A percentile compares a stretch with the other conserved stretches of the same genome.
These are phyloP conservation scores for Paraplagusia blochii DNA, from an alignment of 2,113 vertebrate genomes.

Conservation along the genomic window DNA sequence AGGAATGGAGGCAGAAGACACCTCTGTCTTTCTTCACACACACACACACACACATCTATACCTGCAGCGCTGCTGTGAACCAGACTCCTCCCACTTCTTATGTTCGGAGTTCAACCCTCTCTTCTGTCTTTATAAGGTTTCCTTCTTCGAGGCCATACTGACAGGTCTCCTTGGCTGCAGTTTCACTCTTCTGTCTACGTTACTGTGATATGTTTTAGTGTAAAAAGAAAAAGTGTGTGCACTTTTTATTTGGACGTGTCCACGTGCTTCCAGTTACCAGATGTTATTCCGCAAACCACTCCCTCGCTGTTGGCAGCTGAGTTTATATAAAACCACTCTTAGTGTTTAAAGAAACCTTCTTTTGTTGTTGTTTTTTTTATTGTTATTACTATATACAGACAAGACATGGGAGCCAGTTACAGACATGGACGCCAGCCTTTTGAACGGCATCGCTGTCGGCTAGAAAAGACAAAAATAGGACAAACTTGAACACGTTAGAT, in stretches of 20 bases:
- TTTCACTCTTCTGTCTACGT: slow-evolving; percentile 12
- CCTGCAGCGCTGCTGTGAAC: slow-evolving; percentile 1
- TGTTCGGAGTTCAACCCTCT: slow-evolving; percentile 6
- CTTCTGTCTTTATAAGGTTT: background rate
- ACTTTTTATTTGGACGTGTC: slow-evolving; percentile 28
- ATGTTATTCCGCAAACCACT: slow-evolving; percentile 31
- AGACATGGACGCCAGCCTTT: too few relatives aligned
- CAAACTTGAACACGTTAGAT: too few relatives aligned
- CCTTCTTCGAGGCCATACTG: slow-evolving; percentile 8
- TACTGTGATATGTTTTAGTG: slow-evolving; percentile 44
- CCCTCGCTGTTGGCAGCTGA: slow-evolving; percentile 2
- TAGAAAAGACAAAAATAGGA: too few relatives aligned
- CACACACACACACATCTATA: background rate
- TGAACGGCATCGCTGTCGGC: too few relatives aligned
- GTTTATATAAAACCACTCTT: slow-evolving; percentile 21
- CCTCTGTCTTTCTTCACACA: background rate
- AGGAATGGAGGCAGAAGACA: background rate
- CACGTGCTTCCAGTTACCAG: slow-evolving; percentile 26
- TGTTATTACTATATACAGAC: too few relatives aligned
- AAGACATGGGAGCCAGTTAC: too few relatives aligned
- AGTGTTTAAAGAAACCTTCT: background rate
- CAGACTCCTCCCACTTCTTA: background rate
- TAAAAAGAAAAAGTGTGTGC: slow-evolving; percentile 27
- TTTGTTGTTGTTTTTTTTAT: too few relatives aligned
- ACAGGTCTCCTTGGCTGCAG: background rate